Conservation (phyloP, 2,888 invertebrate genomes). For the Erynnis tages region DNA sequence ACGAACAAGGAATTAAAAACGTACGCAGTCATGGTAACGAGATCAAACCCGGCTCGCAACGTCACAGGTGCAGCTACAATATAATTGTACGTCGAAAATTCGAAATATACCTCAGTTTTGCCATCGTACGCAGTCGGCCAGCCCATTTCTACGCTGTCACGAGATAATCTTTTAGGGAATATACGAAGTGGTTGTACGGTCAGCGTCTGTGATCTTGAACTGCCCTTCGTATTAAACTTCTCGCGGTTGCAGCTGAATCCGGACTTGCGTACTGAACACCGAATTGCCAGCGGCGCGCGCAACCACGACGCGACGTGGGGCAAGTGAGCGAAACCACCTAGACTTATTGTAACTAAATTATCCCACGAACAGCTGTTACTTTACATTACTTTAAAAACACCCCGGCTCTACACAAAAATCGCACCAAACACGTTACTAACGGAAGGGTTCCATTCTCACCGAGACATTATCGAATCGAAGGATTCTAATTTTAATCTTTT, state of each 20-base stretch:
- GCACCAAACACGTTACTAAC: not conserved
- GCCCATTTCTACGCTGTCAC: constrained; percentile 61
- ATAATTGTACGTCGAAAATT: constrained; percentile 16
- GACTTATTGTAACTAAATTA: constrained; percentile 18
- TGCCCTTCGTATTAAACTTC: constrained; percentile 76
- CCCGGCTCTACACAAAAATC: constrained; percentile 4
- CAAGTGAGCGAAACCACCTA: constrained; percentile 47
- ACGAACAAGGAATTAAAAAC: not conserved
- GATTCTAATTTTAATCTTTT: constrained; percentile 62
- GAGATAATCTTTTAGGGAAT: constrained; percentile 53
- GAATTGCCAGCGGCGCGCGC: constrained; percentile 67
- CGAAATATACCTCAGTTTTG: constrained; percentile 45
- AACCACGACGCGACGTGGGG: constrained; percentile 51
- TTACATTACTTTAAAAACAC: constrained; percentile 1
- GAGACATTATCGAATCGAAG: constrained; percentile 28
- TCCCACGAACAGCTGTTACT: constrained; percentile 13
- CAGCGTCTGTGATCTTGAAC: constrained; percentile 78
- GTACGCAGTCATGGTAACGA: constrained; percentile 15
- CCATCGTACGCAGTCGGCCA: constrained; percentile 52
- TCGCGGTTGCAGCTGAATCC: constrained; percentile 55
- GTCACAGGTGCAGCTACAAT: constrained; percentile 13
- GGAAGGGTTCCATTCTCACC: constrained; percentile 18
- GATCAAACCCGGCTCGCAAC: constrained; percentile 21
- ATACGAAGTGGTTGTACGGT: constrained; percentile 53
- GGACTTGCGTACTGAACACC: constrained; percentile 67